phyloP scores from a whole-genome alignment of 2,888 invertebrate genomes.

The Hofmannophila pseudospretella region DNA sequence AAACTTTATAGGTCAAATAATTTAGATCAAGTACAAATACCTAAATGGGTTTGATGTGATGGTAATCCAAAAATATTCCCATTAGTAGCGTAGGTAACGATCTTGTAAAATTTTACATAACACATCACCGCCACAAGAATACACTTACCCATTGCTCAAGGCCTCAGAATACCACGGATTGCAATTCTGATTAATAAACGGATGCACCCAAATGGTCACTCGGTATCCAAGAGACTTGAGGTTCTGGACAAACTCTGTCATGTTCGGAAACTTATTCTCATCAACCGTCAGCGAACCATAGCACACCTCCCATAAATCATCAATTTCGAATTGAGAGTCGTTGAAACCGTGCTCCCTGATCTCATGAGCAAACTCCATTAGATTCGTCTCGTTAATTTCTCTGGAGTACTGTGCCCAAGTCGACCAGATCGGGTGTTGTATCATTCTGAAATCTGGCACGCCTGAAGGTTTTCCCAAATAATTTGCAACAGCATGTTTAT shows the following conservation, averaged over 20 bases:
- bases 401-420: slow-evolving; percentile 88
- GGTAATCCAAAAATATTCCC: no score
- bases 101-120: no score
- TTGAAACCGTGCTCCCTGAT: slow-evolving; percentile 81
- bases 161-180: slow-evolving; percentile 78
- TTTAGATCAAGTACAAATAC: no score
- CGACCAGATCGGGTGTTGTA: slow-evolving; percentile 91
- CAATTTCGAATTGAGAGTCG: slow-evolving; percentile 89
- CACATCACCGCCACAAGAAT: no score
- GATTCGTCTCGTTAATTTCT: slow-evolving; percentile 78
- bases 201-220: slow-evolving; percentile 91
- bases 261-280: slow-evolving; percentile 82
- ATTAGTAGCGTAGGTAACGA: no score
- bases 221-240: slow-evolving; percentile 82
- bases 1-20: no score
- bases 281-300: slow-evolving; percentile 89
- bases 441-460: slow-evolving; percentile 82
- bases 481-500: slow-evolving; percentile 78
- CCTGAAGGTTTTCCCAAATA: slow-evolving; percentile 80
- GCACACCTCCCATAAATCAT: slow-evolving; percentile 91
- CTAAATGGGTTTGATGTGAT: no score
- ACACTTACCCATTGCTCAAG: slow-evolving; percentile 68
- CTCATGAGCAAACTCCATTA: slow-evolving; percentile 81
- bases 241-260: slow-evolving; percentile 76
- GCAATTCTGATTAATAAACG: slow-evolving; percentile 88